phyloP scores from a whole-genome alignment of 2,888 invertebrate species.

The Hirtodrosophila confusa region DNA sequence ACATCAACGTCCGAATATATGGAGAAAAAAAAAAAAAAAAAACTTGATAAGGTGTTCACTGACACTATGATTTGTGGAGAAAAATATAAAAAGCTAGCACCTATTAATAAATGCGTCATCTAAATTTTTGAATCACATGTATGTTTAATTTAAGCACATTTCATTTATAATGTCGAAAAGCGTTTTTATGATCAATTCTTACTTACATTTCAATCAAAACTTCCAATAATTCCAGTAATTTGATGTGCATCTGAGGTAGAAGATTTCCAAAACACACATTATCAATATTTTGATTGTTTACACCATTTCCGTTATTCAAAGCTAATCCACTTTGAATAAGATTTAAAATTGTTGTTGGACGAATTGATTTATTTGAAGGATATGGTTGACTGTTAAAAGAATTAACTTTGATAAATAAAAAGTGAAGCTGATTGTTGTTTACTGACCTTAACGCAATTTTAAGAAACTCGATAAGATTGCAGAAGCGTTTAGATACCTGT shows the following conservation, averaged over 20 bases:
- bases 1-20: too few species aligned
- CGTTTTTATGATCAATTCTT: background rate
- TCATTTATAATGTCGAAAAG: too few species aligned
- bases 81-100: too few species aligned
- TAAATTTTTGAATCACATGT: too few species aligned
- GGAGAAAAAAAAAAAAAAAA: too few species aligned
- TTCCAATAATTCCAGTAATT: conserved; percentile 57
- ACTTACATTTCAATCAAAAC: conserved; percentile 54
- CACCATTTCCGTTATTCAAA: conserved; percentile 2
- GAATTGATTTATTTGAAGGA: conserved; percentile 38
- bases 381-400: conserved; percentile 43
- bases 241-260: conserved; percentile 43
- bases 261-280: conserved; percentile 29
- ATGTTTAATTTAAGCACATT: too few species aligned
- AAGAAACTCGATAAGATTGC: conserved; percentile 51
- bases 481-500: conserved; percentile 39
- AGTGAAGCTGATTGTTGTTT: background rate
- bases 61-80: too few species aligned
- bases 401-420: background rate
- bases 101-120: too few species aligned
- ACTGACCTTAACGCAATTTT: conserved; percentile 53
- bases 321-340: conserved; percentile 50
- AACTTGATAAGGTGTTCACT: too few species aligned
- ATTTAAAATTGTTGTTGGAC: conserved; percentile 36
- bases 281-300: conserved; percentile 31